Evolutionary conservation across 2,888 invertebrate genomes (phyloP).

Genomic region (Harmothoe impar): DNA sequence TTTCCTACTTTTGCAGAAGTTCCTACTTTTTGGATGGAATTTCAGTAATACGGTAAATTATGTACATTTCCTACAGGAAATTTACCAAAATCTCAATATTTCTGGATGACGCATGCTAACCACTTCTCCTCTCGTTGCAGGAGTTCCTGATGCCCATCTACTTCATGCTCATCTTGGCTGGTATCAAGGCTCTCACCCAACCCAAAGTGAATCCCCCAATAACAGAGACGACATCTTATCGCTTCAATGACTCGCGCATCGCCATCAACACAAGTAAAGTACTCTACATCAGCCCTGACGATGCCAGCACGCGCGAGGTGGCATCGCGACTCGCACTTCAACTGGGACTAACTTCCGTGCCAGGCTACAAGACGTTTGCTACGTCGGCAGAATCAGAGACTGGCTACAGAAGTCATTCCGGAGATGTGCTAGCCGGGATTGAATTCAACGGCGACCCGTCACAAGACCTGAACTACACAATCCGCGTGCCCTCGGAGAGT

Average conservation of each 20-base stretch:
- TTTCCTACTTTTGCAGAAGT: too few species aligned
- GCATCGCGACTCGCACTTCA: not conserved
- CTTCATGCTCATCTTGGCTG: constrained; percentile 89
- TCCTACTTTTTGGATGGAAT: too few species aligned
- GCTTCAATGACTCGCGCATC: constrained; percentile 45
- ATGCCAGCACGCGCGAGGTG: constrained; percentile 65
- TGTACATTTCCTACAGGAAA: too few species aligned
- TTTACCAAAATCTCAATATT: too few species aligned
- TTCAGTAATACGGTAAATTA: too few species aligned
- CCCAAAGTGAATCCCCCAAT: constrained; percentile 71
- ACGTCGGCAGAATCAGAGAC: constrained; percentile 88
- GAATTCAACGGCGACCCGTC: constrained; percentile 77
- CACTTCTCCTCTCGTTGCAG: constrained; percentile 84
- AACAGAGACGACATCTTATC: constrained; percentile 70
- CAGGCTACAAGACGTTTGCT: constrained; percentile 84
- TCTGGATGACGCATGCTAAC: too few species aligned
- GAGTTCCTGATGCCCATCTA: constrained; percentile 91
- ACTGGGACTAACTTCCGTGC: constrained; percentile 83
- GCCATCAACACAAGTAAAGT: not conserved
- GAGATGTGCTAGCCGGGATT: constrained; percentile 86
- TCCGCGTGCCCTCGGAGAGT: not conserved
- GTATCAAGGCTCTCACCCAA: constrained; percentile 84
- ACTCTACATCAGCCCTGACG: constrained; percentile 76
- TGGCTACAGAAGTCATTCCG: constrained; percentile 88
- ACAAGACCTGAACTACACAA: constrained; percentile 72